These are phyloP conservation scores for Mustela lutreola DNA, from an alignment of 2,113 vertebrate genomes.

Conservation along the genomic window DNA sequence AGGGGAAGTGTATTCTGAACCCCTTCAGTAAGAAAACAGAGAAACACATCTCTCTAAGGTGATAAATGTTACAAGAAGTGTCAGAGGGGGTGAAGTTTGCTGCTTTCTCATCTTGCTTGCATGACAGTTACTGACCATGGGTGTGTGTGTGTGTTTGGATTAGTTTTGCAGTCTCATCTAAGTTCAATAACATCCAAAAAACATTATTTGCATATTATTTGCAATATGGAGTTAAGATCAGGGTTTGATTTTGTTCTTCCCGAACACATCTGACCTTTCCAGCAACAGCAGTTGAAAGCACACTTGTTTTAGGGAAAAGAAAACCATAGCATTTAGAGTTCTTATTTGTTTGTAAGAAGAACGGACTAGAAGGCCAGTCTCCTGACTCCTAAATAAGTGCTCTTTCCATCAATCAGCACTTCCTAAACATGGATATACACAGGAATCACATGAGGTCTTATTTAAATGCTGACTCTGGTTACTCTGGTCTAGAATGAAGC, in stretches of 20 bases:
- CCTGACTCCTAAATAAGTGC: not conserved
- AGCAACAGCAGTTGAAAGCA: not conserved
- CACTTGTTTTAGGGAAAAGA: not conserved
- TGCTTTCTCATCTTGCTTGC: not conserved
- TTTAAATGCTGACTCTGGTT: not conserved
- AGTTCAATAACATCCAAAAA: not conserved
- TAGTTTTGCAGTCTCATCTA: not conserved
- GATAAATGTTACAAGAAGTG: conserved; percentile 12
- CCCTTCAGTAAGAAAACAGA: not conserved
- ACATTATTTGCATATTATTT: not conserved
- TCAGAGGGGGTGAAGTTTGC: not conserved
- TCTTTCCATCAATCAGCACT: not conserved
- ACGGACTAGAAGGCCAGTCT: not conserved
- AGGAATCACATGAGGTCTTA: not conserved
- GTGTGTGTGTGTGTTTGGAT: not conserved
- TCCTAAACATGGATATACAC: not conserved
- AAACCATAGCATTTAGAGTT: not conserved
- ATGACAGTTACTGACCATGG: not conserved
- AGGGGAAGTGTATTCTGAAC: not conserved
- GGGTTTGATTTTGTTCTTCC: not conserved
- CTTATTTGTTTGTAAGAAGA: not conserved
- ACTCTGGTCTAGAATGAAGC: not conserved
- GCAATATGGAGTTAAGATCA: not conserved
- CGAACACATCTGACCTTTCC: conserved; percentile 28
- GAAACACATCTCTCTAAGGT: not conserved